These are phyloP conservation scores for Bubo blakistoni DNA, from an alignment of 2,113 vertebrate genomes.

Conservation along the genomic window DNA sequence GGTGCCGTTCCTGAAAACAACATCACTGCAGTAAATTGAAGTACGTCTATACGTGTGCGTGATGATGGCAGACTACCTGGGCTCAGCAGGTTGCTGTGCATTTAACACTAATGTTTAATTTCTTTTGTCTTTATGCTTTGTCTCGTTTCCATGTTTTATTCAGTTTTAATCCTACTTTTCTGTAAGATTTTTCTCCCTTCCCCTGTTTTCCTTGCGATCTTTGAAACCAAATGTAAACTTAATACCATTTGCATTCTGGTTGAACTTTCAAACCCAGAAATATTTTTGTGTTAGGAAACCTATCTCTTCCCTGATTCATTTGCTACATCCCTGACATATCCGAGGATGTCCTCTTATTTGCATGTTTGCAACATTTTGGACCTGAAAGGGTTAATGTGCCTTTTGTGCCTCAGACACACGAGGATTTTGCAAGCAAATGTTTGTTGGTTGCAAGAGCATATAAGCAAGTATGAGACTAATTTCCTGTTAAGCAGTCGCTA, in stretches of 20 bases:
- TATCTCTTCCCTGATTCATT: neutral
- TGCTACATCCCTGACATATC: conserved; percentile 7
- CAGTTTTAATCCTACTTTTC: neutral
- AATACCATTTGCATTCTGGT: neutral
- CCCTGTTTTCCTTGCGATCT: neutral
- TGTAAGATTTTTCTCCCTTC: neutral
- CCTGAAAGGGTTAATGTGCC: neutral
- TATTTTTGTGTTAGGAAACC: conserved; percentile 10
- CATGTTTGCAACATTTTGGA: neutral
- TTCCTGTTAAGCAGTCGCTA: conserved; percentile 64
- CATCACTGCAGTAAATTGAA: neutral
- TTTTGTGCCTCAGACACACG: conserved; percentile 31
- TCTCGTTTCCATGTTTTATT: neutral
- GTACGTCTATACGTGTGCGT: rapidly evolving
- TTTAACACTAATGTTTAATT: neutral
- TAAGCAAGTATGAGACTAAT: conserved; percentile 35
- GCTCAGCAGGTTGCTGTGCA: neutral
- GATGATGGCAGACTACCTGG: neutral
- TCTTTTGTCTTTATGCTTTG: neutral
- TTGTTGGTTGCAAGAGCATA: conserved; percentile 42
- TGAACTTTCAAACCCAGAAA: conserved; percentile 46
- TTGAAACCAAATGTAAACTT: neutral
- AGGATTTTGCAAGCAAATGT: conserved; percentile 51
- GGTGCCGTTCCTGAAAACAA: neutral
- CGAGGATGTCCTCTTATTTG: neutral